Evolutionary conservation across 2,113 vertebrate genomes (phyloP), one percentile per base, ranked within the genome.

Genomic region (Oncorhynchus mykiss): DNA sequence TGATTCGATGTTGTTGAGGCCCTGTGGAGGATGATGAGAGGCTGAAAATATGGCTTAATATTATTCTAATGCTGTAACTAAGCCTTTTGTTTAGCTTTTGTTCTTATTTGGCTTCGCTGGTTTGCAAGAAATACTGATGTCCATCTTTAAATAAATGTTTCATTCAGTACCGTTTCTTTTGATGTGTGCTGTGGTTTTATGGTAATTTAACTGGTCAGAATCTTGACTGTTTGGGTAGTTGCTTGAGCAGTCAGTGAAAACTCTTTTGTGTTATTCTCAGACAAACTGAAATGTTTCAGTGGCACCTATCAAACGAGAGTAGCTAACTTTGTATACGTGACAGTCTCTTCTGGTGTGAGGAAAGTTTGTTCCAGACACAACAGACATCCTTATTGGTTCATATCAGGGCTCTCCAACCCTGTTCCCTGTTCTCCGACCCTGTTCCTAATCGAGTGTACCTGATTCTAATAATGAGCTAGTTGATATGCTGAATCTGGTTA

Each of bases 121-220:
- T 80, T 80, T 87, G 80, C 82, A 78, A 79, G 16, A 80, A 82
- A 73, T 75, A 78, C 51, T 82, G 80, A 87, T 86, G 78, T 82
- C 64, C 77, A 81, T 85, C 85, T 78, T 81, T 77, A 78, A 88
- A 84, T 85, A 87, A 89, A 88, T 84, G 74, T 85, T 83, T 76
- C 22, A 75, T 82, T 79, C 72, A 76, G 31, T 66, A 76, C 34
- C 5, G 67, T 67, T 34, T 75, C 12, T 68, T 69, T 45, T 66
- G 5, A 74, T 22, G 6, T 60, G 62, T 83, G 67, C 62, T 82
- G 20, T 62, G 64, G 14, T 68, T 29, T 39, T 8, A 39, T 34
- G 65, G 65, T 67, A 13, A 67, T 5, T 22, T 16, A 27, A 16
- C 24, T 29, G 24, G 25, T 27, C 12, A 67, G 27, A 62, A 64